phyloP scores from a whole-genome alignment of 92 coral and sea anemone genomes.

The Epizoanthus stellaris region DNA sequence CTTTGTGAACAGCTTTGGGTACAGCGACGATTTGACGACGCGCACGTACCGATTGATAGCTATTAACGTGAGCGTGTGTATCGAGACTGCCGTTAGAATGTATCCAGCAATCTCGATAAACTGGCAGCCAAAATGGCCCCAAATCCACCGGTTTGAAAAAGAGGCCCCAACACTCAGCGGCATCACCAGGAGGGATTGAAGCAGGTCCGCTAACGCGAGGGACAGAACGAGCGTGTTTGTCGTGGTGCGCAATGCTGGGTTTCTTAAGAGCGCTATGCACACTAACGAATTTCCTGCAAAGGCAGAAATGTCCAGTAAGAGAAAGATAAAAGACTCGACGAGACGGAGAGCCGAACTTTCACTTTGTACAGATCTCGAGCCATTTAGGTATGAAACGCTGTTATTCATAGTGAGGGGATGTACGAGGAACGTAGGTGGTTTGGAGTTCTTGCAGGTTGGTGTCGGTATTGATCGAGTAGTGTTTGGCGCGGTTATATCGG shows the following conservation, averaged over 20 bases:
- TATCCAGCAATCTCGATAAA: slow-evolving; percentile 9
- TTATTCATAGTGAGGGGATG: too few relatives aligned
- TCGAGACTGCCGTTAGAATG: slow-evolving; percentile 12
- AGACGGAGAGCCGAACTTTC: not conserved
- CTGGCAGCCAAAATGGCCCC: slow-evolving; percentile 14
- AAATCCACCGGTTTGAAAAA: not conserved
- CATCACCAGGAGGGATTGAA: slow-evolving; percentile 12
- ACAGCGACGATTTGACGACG: not conserved
- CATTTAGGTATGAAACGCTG: too few relatives aligned
- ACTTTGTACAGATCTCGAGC: too few relatives aligned
- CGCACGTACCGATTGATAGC: slow-evolving; percentile 11
- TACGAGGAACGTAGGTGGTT: too few relatives aligned
- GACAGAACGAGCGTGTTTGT: slow-evolving; percentile 7
- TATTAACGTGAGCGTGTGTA: slow-evolving; percentile 17
- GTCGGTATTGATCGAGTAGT: too few relatives aligned
- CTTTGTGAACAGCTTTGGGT: slow-evolving; percentile 5
- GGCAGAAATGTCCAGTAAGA: slow-evolving; percentile 1
- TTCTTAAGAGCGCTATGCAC: not conserved
- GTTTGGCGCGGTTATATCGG: too few relatives aligned
- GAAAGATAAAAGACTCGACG: not conserved
- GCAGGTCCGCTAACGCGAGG: slow-evolving; percentile 6
- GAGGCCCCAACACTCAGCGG: slow-evolving; percentile 4
- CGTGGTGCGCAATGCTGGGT: not conserved
- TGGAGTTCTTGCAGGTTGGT: too few relatives aligned
- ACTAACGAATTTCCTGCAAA: slow-evolving; percentile 11